Percentiles rank a stretch among this genome's conserved stretches.
These are phyloP conservation scores for Dryas iulia DNA, from an alignment of 1,140 invertebrate species.

Conservation along the genomic window DNA sequence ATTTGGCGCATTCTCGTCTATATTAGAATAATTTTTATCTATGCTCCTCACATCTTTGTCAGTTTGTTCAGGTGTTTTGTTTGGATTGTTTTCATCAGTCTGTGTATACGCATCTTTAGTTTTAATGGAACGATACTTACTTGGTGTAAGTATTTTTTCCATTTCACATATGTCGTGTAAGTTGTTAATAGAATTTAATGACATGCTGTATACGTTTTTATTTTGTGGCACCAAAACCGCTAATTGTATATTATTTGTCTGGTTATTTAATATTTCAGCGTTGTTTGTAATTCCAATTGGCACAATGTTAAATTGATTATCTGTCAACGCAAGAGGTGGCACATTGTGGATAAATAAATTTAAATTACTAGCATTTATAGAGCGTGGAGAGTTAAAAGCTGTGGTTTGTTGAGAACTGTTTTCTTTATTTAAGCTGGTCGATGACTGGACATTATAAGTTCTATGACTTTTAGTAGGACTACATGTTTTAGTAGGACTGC, in stretches of 20 bases:
- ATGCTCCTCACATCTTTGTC: slow-evolving; percentile 57
- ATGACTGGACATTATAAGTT: slow-evolving; percentile 68
- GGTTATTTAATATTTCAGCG: slow-evolving; percentile 61
- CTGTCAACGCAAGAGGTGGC: slow-evolving; percentile 61
- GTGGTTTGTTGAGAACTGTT: slow-evolving; percentile 63
- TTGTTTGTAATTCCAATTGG: slow-evolving; percentile 68
- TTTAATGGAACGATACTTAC: slow-evolving; percentile 80
- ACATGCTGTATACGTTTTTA: slow-evolving; percentile 64
- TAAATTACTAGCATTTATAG: slow-evolving; percentile 59
- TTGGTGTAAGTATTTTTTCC: slow-evolving; percentile 82
- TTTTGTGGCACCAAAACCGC: slow-evolving; percentile 81
- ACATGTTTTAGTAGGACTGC: slow-evolving; percentile 50
- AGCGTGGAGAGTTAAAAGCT: slow-evolving; percentile 67
- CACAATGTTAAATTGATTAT: slow-evolving; percentile 72
- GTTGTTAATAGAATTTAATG: slow-evolving; percentile 59
- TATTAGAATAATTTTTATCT: slow-evolving; percentile 68
- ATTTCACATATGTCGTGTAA: slow-evolving; percentile 50
- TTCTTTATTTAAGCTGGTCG: slow-evolving; percentile 64
- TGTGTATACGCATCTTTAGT: slow-evolving; percentile 85
- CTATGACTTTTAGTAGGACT: slow-evolving; percentile 67
- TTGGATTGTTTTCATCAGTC: slow-evolving; percentile 79
- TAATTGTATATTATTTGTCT: slow-evolving; percentile 76
- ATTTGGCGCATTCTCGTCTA: slow-evolving; percentile 76
- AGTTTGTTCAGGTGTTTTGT: slow-evolving; percentile 43
- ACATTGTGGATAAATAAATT: slow-evolving; percentile 74